A percentile compares a stretch with the other conserved stretches of the same genome.
Evolutionary conservation across 2,113 vertebrate species (phyloP).

Genomic region (Progne subis): DNA sequence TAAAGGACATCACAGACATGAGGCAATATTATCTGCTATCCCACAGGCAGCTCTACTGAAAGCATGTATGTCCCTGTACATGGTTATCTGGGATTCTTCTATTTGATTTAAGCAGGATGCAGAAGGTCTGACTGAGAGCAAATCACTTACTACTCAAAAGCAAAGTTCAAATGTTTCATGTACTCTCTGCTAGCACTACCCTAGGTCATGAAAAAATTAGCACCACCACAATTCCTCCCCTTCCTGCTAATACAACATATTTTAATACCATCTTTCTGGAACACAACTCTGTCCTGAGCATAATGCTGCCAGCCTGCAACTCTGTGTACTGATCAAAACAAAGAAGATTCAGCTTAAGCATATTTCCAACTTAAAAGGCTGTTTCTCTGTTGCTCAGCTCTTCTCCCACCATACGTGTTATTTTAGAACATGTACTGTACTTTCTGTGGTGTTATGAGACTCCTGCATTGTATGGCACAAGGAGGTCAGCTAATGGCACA

Average conservation of each 20-base stretch:
- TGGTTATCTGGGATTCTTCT: neutral
- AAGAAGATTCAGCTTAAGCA: neutral
- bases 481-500: neutral
- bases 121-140: neutral
- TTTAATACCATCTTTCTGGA: neutral
- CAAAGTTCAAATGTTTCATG: neutral
- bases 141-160: neutral
- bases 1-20: neutral
- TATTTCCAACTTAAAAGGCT: neutral
- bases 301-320: neutral
- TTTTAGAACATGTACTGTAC: neutral
- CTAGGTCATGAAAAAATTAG: neutral
- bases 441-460: neutral
- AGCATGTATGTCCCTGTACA: neutral
- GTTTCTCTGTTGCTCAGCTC: neutral
- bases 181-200: neutral
- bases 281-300: neutral
- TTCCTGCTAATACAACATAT: neutral
- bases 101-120: neutral
- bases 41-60: neutral
- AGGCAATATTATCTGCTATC: neutral
- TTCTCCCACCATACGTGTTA: accelerated
- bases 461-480: neutral
- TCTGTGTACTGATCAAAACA: neutral
- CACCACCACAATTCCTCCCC: neutral